Evolutionary conservation across 2,888 invertebrate species (phyloP).

Genomic region (Cheilosia scutellata): DNA sequence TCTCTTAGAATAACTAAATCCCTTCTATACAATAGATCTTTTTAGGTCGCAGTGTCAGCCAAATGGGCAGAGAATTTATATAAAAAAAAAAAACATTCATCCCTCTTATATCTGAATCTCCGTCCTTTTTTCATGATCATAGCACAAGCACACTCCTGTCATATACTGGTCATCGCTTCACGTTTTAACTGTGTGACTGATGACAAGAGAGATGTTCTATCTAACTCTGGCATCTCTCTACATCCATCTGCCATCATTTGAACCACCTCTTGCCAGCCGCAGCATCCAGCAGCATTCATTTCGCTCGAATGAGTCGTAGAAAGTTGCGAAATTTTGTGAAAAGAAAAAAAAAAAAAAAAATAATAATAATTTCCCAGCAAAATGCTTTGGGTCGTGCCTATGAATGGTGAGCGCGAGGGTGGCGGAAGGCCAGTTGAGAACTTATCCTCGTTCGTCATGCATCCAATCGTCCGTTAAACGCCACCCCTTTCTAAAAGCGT

Average conservation of each 20-base stretch:
- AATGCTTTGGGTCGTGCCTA: not conserved
- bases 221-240: not conserved
- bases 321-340: slow-evolving; percentile 21
- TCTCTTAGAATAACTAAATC: too few relatives aligned
- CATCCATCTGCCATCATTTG: not conserved
- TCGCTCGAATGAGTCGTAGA: slow-evolving; percentile 15
- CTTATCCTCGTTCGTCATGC: slow-evolving; percentile 13
- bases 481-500: not conserved
- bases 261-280: slow-evolving; percentile 20
- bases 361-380: not conserved
- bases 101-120: not conserved
- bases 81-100: not conserved
- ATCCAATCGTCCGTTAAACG: slow-evolving; percentile 40
- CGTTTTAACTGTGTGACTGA: slow-evolving; percentile 3
- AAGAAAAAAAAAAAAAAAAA: slow-evolving; percentile 1
- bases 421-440: slow-evolving; percentile 7
- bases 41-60: too few relatives aligned
- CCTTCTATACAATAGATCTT: too few relatives aligned
- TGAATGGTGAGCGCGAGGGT: not conserved
- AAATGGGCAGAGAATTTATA: too few relatives aligned
- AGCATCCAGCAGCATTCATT: slow-evolving; percentile 26
- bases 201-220: slow-evolving; percentile 14
- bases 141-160: slow-evolving; percentile 33
- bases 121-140: slow-evolving; percentile 14
- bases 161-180: slow-evolving; percentile 21